A percentile compares a stretch with the other conserved stretches of the same genome.
Evolutionary conservation across 2,797 vertebrate species (phyloP).

Genomic region (Falco biarmicus): DNA sequence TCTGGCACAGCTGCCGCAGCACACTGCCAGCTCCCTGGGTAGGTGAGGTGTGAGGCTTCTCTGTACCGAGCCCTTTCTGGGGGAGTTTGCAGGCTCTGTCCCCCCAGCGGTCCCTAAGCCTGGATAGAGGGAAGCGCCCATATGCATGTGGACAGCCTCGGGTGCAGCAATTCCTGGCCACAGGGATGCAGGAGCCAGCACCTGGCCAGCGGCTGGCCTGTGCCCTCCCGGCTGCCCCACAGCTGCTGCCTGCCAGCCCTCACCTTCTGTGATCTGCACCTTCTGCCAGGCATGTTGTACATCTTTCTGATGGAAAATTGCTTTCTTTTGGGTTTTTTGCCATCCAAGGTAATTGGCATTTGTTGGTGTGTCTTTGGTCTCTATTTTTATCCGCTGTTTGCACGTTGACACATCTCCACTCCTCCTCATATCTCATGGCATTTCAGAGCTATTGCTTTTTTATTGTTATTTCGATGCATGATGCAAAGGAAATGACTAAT

Average conservation of each 20-base stretch:
- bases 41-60: background rate
- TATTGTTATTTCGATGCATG: background rate
- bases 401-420: background rate
- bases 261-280: background rate
- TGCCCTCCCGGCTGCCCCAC: background rate
- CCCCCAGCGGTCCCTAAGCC: background rate
- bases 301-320: slow-evolving; percentile 12
- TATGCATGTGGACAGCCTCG: rapidly evolving
- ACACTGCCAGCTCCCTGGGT: background rate
- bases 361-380: background rate
- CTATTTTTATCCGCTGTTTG: slow-evolving; percentile 3
- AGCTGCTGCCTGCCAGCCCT: background rate
- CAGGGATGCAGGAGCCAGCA: background rate
- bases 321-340: background rate
- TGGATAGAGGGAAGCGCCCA: background rate
- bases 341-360: background rate
- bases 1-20: background rate
- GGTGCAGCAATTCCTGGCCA: background rate
- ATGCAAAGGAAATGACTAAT: background rate
- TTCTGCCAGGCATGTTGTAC: background rate
- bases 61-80: background rate
- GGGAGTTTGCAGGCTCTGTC: background rate
- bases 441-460: slow-evolving; percentile 19
- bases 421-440: background rate
- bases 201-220: rapidly evolving